A percentile compares a stretch with the other conserved stretches of the same genome.
phyloP scores from a whole-genome alignment of 2,888 invertebrate genomes.

The Oeneis ivallda region DNA sequence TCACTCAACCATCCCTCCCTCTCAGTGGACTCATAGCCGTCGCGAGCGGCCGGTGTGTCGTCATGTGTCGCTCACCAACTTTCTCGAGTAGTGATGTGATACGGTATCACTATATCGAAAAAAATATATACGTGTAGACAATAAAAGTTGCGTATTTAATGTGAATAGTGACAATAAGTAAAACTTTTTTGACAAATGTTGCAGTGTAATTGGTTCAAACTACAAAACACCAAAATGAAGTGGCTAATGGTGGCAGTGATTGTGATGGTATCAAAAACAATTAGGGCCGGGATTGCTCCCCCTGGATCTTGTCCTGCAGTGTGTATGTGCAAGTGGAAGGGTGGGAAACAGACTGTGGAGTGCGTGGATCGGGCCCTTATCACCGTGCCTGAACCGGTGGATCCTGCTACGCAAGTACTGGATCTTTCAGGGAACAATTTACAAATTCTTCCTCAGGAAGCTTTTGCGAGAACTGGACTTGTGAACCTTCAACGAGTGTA shows the following conservation, averaged over 20 bases:
- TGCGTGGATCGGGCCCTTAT: slow-evolving; percentile 92
- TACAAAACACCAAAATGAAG: slow-evolving; percentile 70
- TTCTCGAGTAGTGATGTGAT: slow-evolving; percentile 81
- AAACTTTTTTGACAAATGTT: slow-evolving; percentile 51
- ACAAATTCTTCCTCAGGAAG: slow-evolving; percentile 90
- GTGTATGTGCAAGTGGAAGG: slow-evolving; percentile 96
- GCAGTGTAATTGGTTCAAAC: slow-evolving; percentile 48
- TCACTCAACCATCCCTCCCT: slow-evolving; percentile 72
- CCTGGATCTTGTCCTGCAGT: slow-evolving; percentile 86
- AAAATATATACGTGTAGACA: slow-evolving; percentile 49
- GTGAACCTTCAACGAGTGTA: slow-evolving; percentile 93
- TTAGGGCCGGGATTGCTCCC: slow-evolving; percentile 71
- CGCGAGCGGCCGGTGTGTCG: slow-evolving; percentile 76
- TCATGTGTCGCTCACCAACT: slow-evolving; percentile 84
- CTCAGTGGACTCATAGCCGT: slow-evolving; percentile 74
- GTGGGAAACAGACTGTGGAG: slow-evolving; percentile 95
- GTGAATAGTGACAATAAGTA: slow-evolving; percentile 49
- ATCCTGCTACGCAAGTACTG: slow-evolving; percentile 94
- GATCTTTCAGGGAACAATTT: slow-evolving; percentile 94
- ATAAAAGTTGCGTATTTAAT: slow-evolving; percentile 36
- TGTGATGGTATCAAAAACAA: slow-evolving; percentile 71
- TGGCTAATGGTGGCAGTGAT: slow-evolving; percentile 74
- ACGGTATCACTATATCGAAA: slow-evolving; percentile 67
- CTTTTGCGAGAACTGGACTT: slow-evolving; percentile 90
- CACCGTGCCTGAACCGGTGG: slow-evolving; percentile 91